Evolutionary conservation across 1,140 invertebrate species (phyloP), one percentile per base, ranked within the genome.

Genomic region (Acromyrmex charruanus): DNA sequence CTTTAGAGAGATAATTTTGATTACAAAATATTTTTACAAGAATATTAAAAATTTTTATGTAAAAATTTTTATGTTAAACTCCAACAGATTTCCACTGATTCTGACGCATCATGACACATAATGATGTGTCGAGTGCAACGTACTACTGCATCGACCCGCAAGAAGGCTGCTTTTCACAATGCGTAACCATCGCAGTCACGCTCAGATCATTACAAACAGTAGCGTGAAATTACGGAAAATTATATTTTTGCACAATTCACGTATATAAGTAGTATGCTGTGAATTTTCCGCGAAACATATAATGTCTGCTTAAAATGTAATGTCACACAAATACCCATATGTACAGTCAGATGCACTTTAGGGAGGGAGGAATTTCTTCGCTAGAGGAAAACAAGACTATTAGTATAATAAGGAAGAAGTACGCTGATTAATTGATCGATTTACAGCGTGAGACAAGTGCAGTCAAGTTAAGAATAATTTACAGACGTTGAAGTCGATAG

Each of bases 401-500:
- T 88, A 89, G 84, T 81, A 89, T 4, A 61, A 55, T 49, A 66
- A 86, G 14, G 53, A 77, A 86, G 28, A 81, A 72, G 7, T 72
- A 82, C 53, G 49, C 16, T 21, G 14, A 89, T 88, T 89, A 88
- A 72, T 89, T 72, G 28, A 58, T 88, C 21, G 39, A 65, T 51
- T 68, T 81, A 31, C 65, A 44, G 72, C 31, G 82, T 91, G 84
- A 90, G 77, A 51, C 12, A 75, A 77, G 82, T 91, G 92, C 80
- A 87, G 89, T 91, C 92, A 87, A 59, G 91, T 93, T 89, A 65
- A 92, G 68, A 55, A 31, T 58, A 53, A 55, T 66, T 18, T 72
- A 68, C 44, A 80, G 86, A 91, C 91, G 86, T 93, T 89, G 87
- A 87, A 92, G 90, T 94, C 91, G 90, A 94, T 94, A 94, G 94